Evolutionary conservation across 2,888 invertebrate species (phyloP).

Genomic region (Meganola albula): DNA sequence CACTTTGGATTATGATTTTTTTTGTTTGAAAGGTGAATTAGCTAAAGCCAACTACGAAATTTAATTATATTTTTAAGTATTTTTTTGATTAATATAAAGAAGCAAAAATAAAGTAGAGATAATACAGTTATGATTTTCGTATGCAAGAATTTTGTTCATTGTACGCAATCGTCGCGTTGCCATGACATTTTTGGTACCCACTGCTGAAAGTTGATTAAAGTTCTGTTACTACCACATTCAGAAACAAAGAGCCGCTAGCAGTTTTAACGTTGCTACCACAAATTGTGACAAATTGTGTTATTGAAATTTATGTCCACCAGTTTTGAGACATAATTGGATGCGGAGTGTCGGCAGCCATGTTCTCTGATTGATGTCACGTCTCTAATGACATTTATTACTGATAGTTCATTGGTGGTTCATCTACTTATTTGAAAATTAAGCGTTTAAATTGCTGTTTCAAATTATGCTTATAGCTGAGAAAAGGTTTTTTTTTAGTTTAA

Average conservation of each 20-base stretch:
- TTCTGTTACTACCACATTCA: slow-evolving; percentile 35
- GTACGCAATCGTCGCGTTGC: too few species aligned
- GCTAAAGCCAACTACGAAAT: too few species aligned
- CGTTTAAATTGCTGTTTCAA: too few species aligned
- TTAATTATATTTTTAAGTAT: too few species aligned
- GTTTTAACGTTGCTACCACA: slow-evolving; percentile 48
- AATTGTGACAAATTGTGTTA: slow-evolving; percentile 69
- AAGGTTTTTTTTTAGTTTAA: too few species aligned
- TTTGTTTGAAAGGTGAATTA: too few species aligned
- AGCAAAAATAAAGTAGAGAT: too few species aligned
- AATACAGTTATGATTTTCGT: too few species aligned
- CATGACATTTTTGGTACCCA: slow-evolving; percentile 18
- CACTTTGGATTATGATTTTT: too few species aligned
- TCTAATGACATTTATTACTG: slow-evolving; percentile 69
- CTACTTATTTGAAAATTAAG: slow-evolving; percentile 59
- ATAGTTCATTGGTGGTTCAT: slow-evolving; percentile 61
- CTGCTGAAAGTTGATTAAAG: slow-evolving; percentile 27
- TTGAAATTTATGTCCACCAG: slow-evolving; percentile 70
- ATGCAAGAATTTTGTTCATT: too few species aligned
- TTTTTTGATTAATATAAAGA: too few species aligned
- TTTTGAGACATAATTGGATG: slow-evolving; percentile 70
- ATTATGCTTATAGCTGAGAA: too few species aligned
- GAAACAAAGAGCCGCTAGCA: slow-evolving; percentile 44
- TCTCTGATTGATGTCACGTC: slow-evolving; percentile 60
- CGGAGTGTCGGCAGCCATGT: slow-evolving; percentile 55